Evolutionary conservation across 2,797 vertebrate genomes (phyloP), one percentile per base, ranked within the genome.

Genomic region (Periophthalmus magnuspinnatus): DNA sequence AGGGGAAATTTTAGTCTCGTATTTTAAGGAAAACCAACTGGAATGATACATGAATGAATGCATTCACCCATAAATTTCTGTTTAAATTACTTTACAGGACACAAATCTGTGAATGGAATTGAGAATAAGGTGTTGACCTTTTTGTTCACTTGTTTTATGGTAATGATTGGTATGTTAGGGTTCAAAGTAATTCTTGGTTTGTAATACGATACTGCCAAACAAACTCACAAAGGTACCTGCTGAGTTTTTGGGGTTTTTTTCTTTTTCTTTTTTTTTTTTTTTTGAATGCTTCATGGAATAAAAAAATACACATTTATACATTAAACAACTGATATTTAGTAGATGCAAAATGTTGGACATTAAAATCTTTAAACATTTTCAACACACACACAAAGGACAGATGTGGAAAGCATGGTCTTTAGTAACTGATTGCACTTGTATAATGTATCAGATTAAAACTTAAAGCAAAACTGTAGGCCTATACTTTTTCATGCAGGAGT

Each of bases 381-480:
- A 36, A 16, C 28, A 28, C 34, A 21, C 59, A 61, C 34, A 60
- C 19, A n/a, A 36, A 16, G 22, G 17, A 61, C 11, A 61, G 3
- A 21, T 38, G 33, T 38, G n/a, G 28, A 38, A 21, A 61, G 11
- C 11, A 21, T 61, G 33, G n/a, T 22, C 8, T 60, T 36, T 60
- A 60, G 59, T 21, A 61, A 36, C 6, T n/a, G 59, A 61, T 36
- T 36, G 59, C 34, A n/a, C 59, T 38, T 22, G 54, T 56, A 56
- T 22, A 56, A 24, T 24, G 54, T 28, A 22, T 56, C 22, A 28
- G 54, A 56, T 56, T 56, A 56, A 56, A 32, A 57, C 55, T 14
- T 16, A 32, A 55, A 22, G 9, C 52, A 55, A 7, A 55, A 5
- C 52, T 22, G 7, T 22, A 28, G 28, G 28, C 28, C 28, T 28